Evolutionary conservation across 1,140 invertebrate genomes (phyloP), one percentile per base, ranked within the genome.

Genomic region (Brachionus plicatilis): DNA sequence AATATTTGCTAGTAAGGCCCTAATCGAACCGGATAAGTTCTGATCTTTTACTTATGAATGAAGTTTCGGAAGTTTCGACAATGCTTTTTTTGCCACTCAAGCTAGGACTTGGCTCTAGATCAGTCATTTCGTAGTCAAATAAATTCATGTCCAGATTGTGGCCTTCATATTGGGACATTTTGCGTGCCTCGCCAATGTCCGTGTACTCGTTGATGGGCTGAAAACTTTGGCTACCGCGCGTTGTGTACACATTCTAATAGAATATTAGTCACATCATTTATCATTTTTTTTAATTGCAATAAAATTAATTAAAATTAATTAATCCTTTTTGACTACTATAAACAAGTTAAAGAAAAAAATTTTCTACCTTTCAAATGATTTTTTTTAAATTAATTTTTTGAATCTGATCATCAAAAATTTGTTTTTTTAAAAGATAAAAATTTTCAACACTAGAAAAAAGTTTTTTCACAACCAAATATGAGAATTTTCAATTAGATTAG

Each of bases 61-160:
- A 72, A 41, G 68, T 41, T 72, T 72, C 68, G 41, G 68, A 72
- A 17, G 68, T n/a, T 72, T 72, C 68, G 33, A 72, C 29, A 12
- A 43, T 72, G 17, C 17, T 72, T 37, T 72, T 72, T 20, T 41
- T 43, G 17, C 53, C 53, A 20, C 53, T 72, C 17, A 20, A 7
- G 2, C 17, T 43, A 1, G 37, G 17, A 37, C 29, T 43, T 43
- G 12, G 33, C 33, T n/a, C 68, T 17, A 43, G n/a, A 14, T 60
- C 20, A 20, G 7, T 60, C 53, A 60, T 60, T 72, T 72, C 68
- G 17, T 43, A 43, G 41, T 43, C 41, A 11, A 20, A 72, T 24
- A 37, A 72, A 43, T 72, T 72, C 41, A 72, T 11, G 41, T 72
- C 68, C 17, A 43, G 37, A 70, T 70, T 70, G 29, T 70, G 33